These are phyloP conservation scores for Aldabrachelys gigantea DNA, from an alignment of 2,113 vertebrate genomes.

Conservation along the genomic window DNA sequence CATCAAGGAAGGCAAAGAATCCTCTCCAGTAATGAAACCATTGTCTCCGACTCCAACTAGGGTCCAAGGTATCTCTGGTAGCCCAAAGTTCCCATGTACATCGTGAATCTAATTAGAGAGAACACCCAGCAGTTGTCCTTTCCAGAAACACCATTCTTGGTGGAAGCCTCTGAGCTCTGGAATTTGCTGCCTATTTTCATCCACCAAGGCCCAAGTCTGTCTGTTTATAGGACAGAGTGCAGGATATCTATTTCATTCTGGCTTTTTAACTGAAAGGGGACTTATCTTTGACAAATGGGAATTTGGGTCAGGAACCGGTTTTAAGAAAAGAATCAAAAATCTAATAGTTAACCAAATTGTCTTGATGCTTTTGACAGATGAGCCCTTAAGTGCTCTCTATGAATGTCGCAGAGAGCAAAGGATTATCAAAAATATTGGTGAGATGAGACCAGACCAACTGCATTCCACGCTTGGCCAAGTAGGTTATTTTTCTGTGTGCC, in stretches of 20 bases:
- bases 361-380: slow-evolving; percentile 3
- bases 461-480: slow-evolving; percentile 5
- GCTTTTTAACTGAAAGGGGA: slow-evolving; percentile 44
- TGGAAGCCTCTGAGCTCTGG: not conserved
- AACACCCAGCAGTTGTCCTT: not conserved
- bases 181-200: not conserved
- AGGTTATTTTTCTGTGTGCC: not conserved
- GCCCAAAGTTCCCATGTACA: not conserved
- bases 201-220: not conserved
- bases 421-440: not conserved
- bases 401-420: not conserved
- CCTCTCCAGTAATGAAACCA: not conserved
- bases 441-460: not conserved
- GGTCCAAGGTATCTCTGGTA: not conserved
- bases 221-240: slow-evolving; percentile 48
- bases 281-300: slow-evolving; percentile 61
- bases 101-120: not conserved
- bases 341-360: not conserved
- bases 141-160: slow-evolving; percentile 15
- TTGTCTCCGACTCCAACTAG: not conserved
- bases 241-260: slow-evolving; percentile 66
- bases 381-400: not conserved
- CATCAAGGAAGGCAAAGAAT: not conserved
- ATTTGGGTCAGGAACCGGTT: slow-evolving; percentile 19
- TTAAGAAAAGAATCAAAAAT: slow-evolving; percentile 5